Conservation (phyloP, 1,140 invertebrate genomes). For the Acyrthosiphon pisum region DNA sequence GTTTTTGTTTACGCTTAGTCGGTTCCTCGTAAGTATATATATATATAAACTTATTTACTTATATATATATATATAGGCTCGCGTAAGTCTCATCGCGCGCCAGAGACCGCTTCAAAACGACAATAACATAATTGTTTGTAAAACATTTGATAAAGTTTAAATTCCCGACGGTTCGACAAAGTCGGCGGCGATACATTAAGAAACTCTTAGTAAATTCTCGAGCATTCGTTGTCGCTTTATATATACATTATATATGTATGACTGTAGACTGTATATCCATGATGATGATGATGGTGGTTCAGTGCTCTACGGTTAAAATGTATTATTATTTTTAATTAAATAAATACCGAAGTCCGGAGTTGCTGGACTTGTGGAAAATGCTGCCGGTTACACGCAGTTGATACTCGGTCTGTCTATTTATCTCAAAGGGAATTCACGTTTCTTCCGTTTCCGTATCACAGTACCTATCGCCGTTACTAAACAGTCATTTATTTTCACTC, state of each 20-base stretch:
- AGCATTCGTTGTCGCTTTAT: neutral
- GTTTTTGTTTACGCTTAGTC: neutral
- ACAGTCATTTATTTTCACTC: neutral
- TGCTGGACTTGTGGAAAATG: neutral
- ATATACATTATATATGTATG: conserved; percentile 6
- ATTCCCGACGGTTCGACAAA: neutral
- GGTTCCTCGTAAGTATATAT: neutral
- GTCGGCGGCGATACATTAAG: neutral
- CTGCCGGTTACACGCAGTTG: neutral
- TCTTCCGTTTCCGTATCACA: neutral
- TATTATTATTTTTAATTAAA: conserved; percentile 17
- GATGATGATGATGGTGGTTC: neutral
- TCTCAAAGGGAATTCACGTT: neutral
- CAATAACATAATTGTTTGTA: conserved; percentile 18
- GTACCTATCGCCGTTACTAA: neutral
- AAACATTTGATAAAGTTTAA: conserved; percentile 11
- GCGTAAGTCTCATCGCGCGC: neutral
- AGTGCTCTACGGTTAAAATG: neutral
- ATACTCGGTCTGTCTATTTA: neutral
- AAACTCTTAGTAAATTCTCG: neutral
- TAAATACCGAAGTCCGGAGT: neutral
- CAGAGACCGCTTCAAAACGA: neutral
- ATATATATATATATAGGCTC: neutral
- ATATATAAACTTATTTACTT: too few relatives aligned
- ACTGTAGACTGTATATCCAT: neutral